These are phyloP conservation scores for Melospiza melodia DNA, from an alignment of 2,113 vertebrate species.

Conservation along the genomic window DNA sequence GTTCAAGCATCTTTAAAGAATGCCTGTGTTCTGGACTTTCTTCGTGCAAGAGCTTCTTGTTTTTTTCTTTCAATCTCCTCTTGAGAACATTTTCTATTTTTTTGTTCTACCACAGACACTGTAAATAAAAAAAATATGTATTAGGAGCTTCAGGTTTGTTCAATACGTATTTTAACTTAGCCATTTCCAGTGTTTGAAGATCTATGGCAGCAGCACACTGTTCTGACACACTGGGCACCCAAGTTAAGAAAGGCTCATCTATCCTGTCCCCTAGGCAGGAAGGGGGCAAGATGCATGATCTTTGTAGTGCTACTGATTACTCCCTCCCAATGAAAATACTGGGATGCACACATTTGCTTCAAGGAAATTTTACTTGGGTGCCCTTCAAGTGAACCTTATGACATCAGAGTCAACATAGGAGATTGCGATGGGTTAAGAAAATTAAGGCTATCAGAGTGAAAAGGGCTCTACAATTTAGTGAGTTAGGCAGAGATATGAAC, in stretches of 20 bases:
- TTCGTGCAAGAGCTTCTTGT: slow-evolving; percentile 88
- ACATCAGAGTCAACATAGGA: not conserved
- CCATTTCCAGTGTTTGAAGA: not conserved
- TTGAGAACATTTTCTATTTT: slow-evolving; percentile 81
- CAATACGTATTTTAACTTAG: not conserved
- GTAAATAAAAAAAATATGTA: slow-evolving; percentile 17
- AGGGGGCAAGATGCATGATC: slow-evolving; percentile 17
- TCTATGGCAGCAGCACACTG: not conserved
- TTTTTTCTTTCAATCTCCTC: slow-evolving; percentile 94
- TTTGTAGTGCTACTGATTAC: slow-evolving; percentile 19
- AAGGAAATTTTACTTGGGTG: slow-evolving; percentile 43
- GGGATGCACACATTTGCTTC: slow-evolving; percentile 34
- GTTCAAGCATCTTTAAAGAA: slow-evolving; percentile 54
- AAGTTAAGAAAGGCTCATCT: slow-evolving; percentile 36
- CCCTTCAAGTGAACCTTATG: slow-evolving; percentile 56
- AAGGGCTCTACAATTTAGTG: slow-evolving; percentile 36
- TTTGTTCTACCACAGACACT: slow-evolving; percentile 79
- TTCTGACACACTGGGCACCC: not conserved
- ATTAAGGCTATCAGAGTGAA: slow-evolving; percentile 18
- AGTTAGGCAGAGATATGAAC: slow-evolving; percentile 13
- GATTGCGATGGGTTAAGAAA: not conserved
- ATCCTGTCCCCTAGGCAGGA: slow-evolving; percentile 38
- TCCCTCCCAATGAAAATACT: not conserved
- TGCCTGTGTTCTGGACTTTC: slow-evolving; percentile 77
- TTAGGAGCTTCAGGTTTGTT: slow-evolving; percentile 1